A percentile compares a stretch with the other conserved stretches of the same genome.
Evolutionary conservation across 2,797 vertebrate species (phyloP).

Genomic region (Centropyge bicolor): DNA sequence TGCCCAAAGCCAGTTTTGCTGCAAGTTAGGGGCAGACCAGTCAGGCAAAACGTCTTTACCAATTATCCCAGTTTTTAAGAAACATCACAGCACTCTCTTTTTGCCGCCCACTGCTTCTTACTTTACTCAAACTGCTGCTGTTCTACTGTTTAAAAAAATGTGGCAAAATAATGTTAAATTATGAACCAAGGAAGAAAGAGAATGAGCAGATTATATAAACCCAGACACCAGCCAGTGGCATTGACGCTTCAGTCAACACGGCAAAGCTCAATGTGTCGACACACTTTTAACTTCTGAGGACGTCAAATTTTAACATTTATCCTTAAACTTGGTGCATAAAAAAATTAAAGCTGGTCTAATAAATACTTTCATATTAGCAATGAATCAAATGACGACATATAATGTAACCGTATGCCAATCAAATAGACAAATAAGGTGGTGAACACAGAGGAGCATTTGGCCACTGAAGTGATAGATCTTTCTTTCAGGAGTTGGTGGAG

Average conservation of each 20-base stretch:
- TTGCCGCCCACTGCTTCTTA: neutral
- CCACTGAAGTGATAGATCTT: neutral
- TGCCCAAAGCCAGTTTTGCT: constrained; percentile 10
- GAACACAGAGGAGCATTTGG: neutral
- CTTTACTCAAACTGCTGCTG: neutral
- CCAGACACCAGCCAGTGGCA: neutral
- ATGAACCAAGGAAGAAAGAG: constrained; percentile 10
- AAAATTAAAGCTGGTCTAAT: too few relatives aligned
- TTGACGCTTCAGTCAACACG: neutral
- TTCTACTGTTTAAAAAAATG: constrained; percentile 14
- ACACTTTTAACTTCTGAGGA: neutral
- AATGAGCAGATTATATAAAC: constrained; percentile 16
- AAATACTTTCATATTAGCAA: too few relatives aligned
- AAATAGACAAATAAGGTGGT: neutral
- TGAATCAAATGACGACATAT: neutral
- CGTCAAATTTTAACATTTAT: neutral
- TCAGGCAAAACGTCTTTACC: neutral
- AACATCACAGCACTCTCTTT: neutral
- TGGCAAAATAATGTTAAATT: constrained; percentile 22
- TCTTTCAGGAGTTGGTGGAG: neutral
- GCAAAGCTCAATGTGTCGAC: neutral
- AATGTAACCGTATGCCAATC: neutral
- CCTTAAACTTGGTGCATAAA: neutral
- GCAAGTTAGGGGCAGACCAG: neutral
- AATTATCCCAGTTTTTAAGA: constrained; percentile 8